Evolutionary conservation across 2,113 vertebrate genomes (phyloP).

Genomic region (Rallus limicola): DNA sequence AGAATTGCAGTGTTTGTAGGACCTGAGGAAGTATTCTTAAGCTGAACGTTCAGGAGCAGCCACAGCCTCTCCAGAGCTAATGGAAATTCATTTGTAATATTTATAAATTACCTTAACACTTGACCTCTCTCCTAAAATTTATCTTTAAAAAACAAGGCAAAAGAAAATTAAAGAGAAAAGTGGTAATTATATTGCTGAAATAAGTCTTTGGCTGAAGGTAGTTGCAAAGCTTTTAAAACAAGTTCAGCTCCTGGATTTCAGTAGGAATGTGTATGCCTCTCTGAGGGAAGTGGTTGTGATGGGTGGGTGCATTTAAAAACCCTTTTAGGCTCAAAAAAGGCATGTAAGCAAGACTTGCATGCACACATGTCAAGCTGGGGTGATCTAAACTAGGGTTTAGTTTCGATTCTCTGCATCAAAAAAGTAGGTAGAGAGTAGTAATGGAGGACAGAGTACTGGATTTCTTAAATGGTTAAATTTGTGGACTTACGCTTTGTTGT

Average conservation of each 20-base stretch:
- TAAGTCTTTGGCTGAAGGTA: background rate
- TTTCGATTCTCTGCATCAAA: background rate
- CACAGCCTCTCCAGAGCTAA: conserved; percentile 9
- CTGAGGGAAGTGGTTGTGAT: background rate
- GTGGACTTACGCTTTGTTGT: background rate
- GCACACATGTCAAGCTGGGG: background rate
- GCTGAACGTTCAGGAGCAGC: background rate
- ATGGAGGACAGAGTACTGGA: background rate
- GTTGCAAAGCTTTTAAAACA: background rate
- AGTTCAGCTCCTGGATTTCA: background rate
- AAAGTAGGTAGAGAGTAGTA: background rate
- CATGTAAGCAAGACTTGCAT: background rate
- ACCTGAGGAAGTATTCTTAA: conserved; percentile 57
- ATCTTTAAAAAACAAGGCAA: background rate
- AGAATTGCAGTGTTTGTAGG: conserved; percentile 40
- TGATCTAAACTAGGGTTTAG: background rate
- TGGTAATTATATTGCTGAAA: background rate
- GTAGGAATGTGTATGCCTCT: background rate
- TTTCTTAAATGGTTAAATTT: background rate
- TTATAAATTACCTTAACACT: conserved; percentile 56
- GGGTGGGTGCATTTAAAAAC: background rate
- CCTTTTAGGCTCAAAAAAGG: background rate
- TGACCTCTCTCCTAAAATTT: conserved; percentile 37
- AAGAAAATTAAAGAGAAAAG: background rate
- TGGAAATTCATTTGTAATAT: conserved; percentile 47